phyloP scores from a whole-genome alignment of 2,797 vertebrate species.

The Sebastes paucispinis region DNA sequence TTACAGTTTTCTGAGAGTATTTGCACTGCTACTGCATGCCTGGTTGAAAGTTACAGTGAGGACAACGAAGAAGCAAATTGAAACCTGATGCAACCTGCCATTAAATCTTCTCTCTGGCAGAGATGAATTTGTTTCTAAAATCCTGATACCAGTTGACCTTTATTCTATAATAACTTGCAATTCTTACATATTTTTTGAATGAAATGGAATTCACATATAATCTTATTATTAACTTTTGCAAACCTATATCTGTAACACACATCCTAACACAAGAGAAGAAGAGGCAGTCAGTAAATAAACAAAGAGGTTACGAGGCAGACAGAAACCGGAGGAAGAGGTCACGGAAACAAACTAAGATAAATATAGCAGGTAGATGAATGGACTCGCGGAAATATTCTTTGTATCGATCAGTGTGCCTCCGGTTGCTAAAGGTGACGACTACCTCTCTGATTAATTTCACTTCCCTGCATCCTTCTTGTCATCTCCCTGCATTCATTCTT shows the following conservation, averaged over 20 bases:
- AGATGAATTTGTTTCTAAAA: constrained; percentile 6
- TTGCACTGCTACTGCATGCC: neutral
- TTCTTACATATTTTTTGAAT: neutral
- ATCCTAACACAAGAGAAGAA: neutral
- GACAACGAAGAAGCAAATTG: neutral
- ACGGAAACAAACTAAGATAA: constrained; percentile 29
- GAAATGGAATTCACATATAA: neutral
- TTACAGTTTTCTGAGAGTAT: neutral
- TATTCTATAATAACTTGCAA: neutral
- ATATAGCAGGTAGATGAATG: constrained; percentile 24
- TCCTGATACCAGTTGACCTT: constrained; percentile 21
- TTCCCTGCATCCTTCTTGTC: constrained; percentile 27
- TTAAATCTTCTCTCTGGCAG: constrained; percentile 2
- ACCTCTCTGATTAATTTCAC: constrained; percentile 41
- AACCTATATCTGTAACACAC: neutral
- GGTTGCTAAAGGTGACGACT: constrained; percentile 21
- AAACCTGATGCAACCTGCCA: neutral
- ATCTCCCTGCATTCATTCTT: constrained; percentile 17
- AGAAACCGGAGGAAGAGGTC: neutral
- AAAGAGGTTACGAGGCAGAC: neutral
- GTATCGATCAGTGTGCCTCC: constrained; percentile 44
- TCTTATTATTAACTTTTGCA: neutral
- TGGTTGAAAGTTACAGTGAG: neutral
- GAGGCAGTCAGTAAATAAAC: neutral
- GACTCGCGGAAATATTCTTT: constrained; percentile 44